Evolutionary conservation across 1,140 invertebrate genomes (phyloP), one percentile per base, ranked within the genome.

Genomic region (Drosophila lacteicornis): DNA sequence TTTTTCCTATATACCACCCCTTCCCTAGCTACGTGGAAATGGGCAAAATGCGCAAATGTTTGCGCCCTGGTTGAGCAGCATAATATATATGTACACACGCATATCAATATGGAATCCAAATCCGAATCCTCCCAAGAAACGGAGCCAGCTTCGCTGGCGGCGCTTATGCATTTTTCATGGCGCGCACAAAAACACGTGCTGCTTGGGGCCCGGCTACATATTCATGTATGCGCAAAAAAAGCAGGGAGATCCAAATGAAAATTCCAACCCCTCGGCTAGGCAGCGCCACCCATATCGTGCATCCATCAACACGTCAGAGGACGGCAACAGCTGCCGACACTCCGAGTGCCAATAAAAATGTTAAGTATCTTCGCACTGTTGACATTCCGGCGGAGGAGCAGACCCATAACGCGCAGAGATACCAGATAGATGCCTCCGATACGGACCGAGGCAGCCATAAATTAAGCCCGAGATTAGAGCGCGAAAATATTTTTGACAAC

Each of bases 301-400:
- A 88, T 88, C 84, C 85, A 88, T 88, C 84, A 90, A 77, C 85
- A 75, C 84, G 81, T 81, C 85, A 79, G 60, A 70, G 67, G 81
- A 71, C 63, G 84, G 78, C 80, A 88, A 79, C 84, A 88, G 85
- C 85, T 90, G 85, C 80, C 80, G 70, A 61, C 79, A 74, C 78
- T 76, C 68, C 76, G 88, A 91, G 90, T 91, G 90, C 84, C 90
- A 91, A 91, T 91, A 91, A 91, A 91, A 91, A 91, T 91, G 90
- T 91, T 91, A 91, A 91, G 88, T 86, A 90, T 91, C 79, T 91
- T 68, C 70, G 79, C 75, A 77, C 75, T 91, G 87, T 84, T 91
- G 81, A 91, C 82, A 91, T 82, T 79, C 76, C 69, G 65, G 59
- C 68, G 22, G n/a, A 43, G 63, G n/a, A 43, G 63, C 47, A 69